phyloP scores from a whole-genome alignment of 1,140 invertebrate species.

The Brachionus asplanchnoidis region DNA sequence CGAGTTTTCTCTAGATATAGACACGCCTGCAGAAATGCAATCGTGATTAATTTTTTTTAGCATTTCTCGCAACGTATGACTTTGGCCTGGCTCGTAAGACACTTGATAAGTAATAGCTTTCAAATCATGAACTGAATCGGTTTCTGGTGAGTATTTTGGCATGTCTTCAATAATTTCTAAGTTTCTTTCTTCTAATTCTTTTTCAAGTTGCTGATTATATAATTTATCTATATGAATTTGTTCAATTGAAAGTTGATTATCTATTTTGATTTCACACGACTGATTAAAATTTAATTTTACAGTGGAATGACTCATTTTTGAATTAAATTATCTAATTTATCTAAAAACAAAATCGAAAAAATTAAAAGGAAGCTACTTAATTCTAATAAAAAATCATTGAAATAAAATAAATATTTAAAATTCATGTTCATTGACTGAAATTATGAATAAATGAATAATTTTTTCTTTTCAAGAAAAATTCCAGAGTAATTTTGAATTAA shows the following conservation, averaged over 20 bases:
- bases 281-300: not conserved
- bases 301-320: not conserved
- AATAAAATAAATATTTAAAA: not conserved
- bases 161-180: too few species aligned
- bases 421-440: not conserved
- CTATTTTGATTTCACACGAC: not conserved
- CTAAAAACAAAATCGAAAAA: not conserved
- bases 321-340: not conserved
- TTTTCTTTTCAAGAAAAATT: not conserved
- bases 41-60: not conserved
- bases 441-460: not conserved
- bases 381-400: not conserved
- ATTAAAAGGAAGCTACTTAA: not conserved
- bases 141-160: too few species aligned
- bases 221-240: not conserved
- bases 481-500: not conserved
- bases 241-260: not conserved
- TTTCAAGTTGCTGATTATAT: not conserved
- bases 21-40: not conserved
- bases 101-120: too few species aligned
- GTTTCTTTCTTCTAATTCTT: too few species aligned
- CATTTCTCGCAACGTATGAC: too few species aligned
- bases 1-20: not conserved
- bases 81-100: too few species aligned
- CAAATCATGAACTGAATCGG: too few species aligned